Evolutionary conservation across 2,797 vertebrate genomes (phyloP), one percentile per base, ranked within the genome.

Genomic region (Pseudochirops corinnae): DNA sequence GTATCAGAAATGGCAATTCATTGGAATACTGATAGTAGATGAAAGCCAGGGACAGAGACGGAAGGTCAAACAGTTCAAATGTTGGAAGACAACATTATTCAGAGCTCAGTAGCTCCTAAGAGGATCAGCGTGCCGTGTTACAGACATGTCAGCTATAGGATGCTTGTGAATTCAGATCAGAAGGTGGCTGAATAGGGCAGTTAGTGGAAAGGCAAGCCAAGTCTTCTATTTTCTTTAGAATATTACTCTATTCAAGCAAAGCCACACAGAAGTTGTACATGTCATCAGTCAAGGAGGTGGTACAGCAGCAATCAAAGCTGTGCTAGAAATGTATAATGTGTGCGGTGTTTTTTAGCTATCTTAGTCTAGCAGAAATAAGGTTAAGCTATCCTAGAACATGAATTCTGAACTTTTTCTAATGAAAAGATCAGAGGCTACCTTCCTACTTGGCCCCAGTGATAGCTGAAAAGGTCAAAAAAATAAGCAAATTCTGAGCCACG

Each of bases 71-170:
- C 50, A 87, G 50, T 87, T 87, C 24, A 50, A 10, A 50, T 10
- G 24, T 46, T 87, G 74, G 39, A 11, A 50, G 39, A 26, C 9
- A 46, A 93, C 46, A 56, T 39, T 91, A 26, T 96, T 92, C 33
- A 94, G 33, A 1, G 57, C 91, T 97, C 94, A 91, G 28, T 94
- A 33, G 92, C 18, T 39, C 4, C 67, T 94, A 1, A 96, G 56
- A 74, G 24, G 5, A 93, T 96, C 18, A 92, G 33, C 96, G 46
- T 97, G 53, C 55, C 29, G 62, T 57, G 74, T n/a, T 94, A 55
- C 93, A 96, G 93, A 57, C 93, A 0, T 90, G 62, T 50, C 55
- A 91, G n/a, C 56, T 55, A 91, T 33, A 74, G 46, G 62, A 91
- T 60, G 82, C 31, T 52, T 95, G 56, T 94, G 55, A 53, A 58